Evolutionary conservation across 1,140 invertebrate species (phyloP).

Genomic region (Ostrea edulis): DNA sequence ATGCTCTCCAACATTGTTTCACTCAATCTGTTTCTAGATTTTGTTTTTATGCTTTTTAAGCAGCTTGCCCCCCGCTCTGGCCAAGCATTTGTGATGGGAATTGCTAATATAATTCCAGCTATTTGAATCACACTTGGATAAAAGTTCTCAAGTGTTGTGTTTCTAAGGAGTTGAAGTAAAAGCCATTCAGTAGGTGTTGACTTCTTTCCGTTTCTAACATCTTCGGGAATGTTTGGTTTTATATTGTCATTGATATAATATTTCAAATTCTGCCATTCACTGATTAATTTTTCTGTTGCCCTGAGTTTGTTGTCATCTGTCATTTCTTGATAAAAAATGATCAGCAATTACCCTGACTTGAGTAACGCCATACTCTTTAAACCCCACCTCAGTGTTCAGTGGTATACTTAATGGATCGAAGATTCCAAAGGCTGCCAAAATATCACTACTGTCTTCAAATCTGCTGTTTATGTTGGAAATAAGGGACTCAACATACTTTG

Average conservation of each 20-base stretch:
- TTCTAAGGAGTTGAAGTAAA: too few species aligned
- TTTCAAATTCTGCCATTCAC: too few species aligned
- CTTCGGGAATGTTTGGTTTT: too few species aligned
- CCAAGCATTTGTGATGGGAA: slow-evolving; percentile 44
- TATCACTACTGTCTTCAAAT: neutral
- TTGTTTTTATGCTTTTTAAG: slow-evolving; percentile 31
- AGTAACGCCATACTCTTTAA: neutral
- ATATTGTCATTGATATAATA: too few species aligned
- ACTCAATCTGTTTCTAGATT: slow-evolving; percentile 5
- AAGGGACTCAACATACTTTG: neutral
- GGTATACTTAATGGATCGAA: neutral
- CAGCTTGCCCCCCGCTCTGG: slow-evolving; percentile 39
- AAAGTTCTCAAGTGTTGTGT: too few species aligned
- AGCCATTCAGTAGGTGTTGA: too few species aligned
- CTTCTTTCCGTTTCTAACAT: too few species aligned
- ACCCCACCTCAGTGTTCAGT: neutral
- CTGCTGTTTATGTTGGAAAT: neutral
- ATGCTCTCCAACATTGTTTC: too few species aligned
- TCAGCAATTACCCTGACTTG: neutral
- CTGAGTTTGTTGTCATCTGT: slow-evolving; percentile 24
- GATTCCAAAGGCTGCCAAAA: neutral
- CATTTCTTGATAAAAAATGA: neutral
- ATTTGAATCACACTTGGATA: neutral
- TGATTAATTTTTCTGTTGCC: too few species aligned
- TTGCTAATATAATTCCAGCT: neutral